Conservation (phyloP, 2,113 vertebrate species). For the Notarius quadriscutis region DNA sequence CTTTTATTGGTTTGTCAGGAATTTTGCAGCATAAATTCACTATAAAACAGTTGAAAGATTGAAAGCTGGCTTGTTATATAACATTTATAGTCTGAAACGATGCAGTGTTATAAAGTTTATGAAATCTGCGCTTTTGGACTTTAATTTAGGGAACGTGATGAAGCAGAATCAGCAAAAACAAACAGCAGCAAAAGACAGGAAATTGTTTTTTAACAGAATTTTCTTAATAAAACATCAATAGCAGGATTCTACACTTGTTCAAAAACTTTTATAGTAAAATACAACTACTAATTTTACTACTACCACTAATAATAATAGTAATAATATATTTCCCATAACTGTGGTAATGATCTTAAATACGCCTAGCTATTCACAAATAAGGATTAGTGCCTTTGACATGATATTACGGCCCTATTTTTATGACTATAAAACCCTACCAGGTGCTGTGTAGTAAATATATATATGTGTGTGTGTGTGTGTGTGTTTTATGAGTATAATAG, state of each 20-base stretch:
- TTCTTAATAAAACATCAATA: background rate
- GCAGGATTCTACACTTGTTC: background rate
- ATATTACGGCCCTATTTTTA: too few species aligned
- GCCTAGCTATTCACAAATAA: background rate
- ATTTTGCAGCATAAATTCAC: slow-evolving; percentile 52
- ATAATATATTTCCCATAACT: background rate
- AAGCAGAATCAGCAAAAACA: background rate
- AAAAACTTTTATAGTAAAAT: background rate
- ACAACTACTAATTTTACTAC: too few species aligned
- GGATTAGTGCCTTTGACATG: background rate
- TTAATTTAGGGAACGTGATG: slow-evolving; percentile 25
- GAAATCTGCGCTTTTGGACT: slow-evolving; percentile 58
- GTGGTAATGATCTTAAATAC: background rate
- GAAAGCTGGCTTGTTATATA: slow-evolving; percentile 35
- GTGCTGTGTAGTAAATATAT: background rate
- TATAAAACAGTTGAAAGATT: slow-evolving; percentile 63
- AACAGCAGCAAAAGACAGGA: background rate
- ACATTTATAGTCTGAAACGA: slow-evolving; percentile 60
- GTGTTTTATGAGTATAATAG: background rate
- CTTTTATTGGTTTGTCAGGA: slow-evolving; percentile 45
- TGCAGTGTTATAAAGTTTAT: slow-evolving; percentile 56
- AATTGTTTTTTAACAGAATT: background rate
- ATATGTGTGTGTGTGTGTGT: too few species aligned
- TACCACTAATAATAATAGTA: background rate
- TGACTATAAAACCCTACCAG: too few species aligned